Base-by-base conservation (phyloP, 2,113 vertebrate genomes). In the Nyctereutes procyonoides region DNA sequence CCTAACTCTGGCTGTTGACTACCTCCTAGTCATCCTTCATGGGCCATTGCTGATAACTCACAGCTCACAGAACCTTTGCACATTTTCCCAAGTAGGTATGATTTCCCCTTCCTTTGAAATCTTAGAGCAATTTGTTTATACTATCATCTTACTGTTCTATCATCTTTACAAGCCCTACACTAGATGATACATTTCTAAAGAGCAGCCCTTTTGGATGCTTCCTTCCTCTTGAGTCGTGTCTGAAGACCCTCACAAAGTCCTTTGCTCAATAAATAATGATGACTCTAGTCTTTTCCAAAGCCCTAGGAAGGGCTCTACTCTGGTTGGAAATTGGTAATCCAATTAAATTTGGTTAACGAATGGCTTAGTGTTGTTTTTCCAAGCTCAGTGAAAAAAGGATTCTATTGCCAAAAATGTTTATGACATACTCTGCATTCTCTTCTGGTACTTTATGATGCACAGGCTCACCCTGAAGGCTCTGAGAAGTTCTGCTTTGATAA, bases 321-420 rank as follows among this genome's bases (percentile, higher is more conserved):
- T 92, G 62, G 19, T 16, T 81, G 30, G 28, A 88, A 95, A 74
- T 56, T 51, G 81, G 62, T 76, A 62, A 96, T 81, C 28, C 56
- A 95, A 74, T 86, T 86, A 73, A 71, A 76, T 28, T 81, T 55
- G 22, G 65, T 69, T 48, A 38, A 3, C 20, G 94, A 86, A 53
- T 53, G 35, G 43, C 67, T 86, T 62, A 19, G 32, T 48, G 16
- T 11, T 71, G 15, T 51, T 88, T 95, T 95, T 91, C 43, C 16
- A 96, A 76, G 67, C 38, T 88, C 51, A 74, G 28, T 51, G 82
- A 85, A 74, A 77, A 88, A 74, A 30, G 22, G 28, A 69, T 73
- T 84, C 56, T 2, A 8, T 12, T 62, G 56, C 56, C 63, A 60
- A 93, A 88, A 71, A 62, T 67, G 24, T 67, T 76, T 62, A 43